These are phyloP conservation scores for Oryzias celebensis DNA, from an alignment of 2,113 vertebrate species.

Conservation along the genomic window DNA sequence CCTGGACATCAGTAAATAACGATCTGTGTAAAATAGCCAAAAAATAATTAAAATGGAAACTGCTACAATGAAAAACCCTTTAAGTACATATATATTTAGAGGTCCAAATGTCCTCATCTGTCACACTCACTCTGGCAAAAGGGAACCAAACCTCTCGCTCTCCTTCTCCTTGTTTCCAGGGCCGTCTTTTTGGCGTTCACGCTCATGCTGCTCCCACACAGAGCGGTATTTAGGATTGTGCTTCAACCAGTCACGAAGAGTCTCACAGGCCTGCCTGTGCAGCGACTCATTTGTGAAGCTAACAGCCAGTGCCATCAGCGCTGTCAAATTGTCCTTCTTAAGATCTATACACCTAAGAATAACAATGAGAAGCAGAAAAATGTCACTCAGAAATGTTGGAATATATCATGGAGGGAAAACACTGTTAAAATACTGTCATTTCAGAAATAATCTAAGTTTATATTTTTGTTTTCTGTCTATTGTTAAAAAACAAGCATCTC, in stretches of 20 bases:
- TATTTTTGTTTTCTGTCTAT: no score
- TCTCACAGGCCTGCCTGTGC: slow-evolving; percentile 96
- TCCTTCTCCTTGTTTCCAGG: slow-evolving; percentile 72
- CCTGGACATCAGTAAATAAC: slow-evolving; percentile 89
- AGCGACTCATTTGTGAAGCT: slow-evolving; percentile 98
- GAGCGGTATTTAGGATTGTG: slow-evolving; percentile 86
- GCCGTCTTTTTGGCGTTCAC: slow-evolving; percentile 37
- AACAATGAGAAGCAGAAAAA: background rate
- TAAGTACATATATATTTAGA: background rate
- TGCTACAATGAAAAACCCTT: background rate
- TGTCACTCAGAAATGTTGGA: background rate
- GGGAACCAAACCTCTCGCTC: slow-evolving; percentile 84
- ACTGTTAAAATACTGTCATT: background rate
- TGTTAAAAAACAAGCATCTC: background rate
- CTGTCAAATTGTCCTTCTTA: slow-evolving; percentile 91
- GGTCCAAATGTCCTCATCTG: background rate
- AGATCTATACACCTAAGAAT: slow-evolving; percentile 89
- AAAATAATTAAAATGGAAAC: background rate
- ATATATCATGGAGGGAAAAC: background rate
- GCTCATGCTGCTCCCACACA: slow-evolving; percentile 78
- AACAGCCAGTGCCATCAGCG: slow-evolving; percentile 94
- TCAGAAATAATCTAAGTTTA: background rate
- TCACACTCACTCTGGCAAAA: slow-evolving; percentile 92
- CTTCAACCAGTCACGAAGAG: slow-evolving; percentile 90
- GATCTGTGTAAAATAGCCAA: slow-evolving; percentile 73